Conservation (phyloP, 2,888 invertebrate species). For the Geophilus truncorum region DNA sequence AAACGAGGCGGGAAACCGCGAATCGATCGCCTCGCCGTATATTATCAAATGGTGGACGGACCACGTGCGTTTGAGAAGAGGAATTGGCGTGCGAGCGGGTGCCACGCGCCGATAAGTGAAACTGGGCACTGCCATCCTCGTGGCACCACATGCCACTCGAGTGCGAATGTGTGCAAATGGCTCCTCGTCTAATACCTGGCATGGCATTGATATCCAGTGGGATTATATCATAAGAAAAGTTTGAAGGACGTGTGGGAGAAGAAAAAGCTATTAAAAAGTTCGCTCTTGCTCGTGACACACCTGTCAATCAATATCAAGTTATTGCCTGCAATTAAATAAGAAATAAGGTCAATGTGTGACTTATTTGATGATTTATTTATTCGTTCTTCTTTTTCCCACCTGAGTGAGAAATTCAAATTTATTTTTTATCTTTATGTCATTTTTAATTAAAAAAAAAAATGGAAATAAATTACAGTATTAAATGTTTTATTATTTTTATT, state of each 20-base stretch:
- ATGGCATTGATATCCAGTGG: not conserved
- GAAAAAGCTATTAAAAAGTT: not conserved
- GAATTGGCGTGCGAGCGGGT: conserved; percentile 4
- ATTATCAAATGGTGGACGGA: not conserved
- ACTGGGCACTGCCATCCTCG: not conserved
- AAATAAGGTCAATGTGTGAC: not conserved
- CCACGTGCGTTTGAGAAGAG: not conserved
- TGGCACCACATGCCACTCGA: not conserved
- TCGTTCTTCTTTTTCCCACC: not conserved
- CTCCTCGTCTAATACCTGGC: not conserved
- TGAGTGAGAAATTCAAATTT: not conserved
- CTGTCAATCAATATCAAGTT: not conserved
- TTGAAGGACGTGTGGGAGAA: not conserved
- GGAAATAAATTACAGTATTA: no score
- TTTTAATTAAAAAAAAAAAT: no score
- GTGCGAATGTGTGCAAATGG: not conserved
- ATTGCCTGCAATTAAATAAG: not conserved
- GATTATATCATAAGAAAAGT: not conserved
- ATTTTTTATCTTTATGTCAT: not conserved
- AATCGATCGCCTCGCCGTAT: not conserved
- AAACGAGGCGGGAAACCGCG: not conserved
- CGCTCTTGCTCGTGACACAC: not conserved
- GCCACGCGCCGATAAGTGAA: not conserved
- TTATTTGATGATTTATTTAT: not conserved
- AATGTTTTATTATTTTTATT: not conserved